Evolutionary conservation across 2,888 invertebrate species (phyloP), one percentile per base, ranked within the genome.

Genomic region (Pinctada fucata): DNA sequence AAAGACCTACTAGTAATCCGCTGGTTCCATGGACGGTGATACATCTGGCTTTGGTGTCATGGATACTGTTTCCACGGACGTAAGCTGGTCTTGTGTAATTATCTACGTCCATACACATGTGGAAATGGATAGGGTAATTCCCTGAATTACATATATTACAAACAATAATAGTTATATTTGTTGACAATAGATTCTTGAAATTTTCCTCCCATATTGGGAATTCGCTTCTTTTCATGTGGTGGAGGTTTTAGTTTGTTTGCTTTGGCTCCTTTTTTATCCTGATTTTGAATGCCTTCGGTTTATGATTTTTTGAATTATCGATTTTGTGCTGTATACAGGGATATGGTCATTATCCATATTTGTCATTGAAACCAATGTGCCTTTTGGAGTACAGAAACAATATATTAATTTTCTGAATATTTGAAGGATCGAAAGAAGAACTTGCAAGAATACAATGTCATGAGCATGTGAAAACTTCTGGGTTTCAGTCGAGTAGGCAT

Each of bases 81-180:
- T 87, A 89, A 16, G 74, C 79, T 1, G 51, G 31, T 10, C 13
- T 13, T 10, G 58, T 58, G 0, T 10, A 6, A 8, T 82, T 82
- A n/a, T 79, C 80, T 10, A 88, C 88, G 52, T 90, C 86, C 3
- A 85, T 88, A 75, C 86, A 84, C 88, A 91, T 84, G 78, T 92
- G 92, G 83, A 89, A 91, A 80, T 92, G 92, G 48, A 92, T 82
- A 3, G 92, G 91, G 76, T 92, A 92, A 13, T 83, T 79, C 2
- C 89, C 90, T 82, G 81, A 58, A 58, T 10, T 58, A 58, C 6
- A 13, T 8, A 64, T 64, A 31, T 49, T 16, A 8, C 72, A 13
- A 10, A 2, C 3, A n/a, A 4, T 48, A 10, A 8, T 16, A 49
- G 48, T 13, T 67, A 45, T n/a, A 2, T 3, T 50, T 13, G 10